Percentiles rank a stretch among this genome's conserved stretches.
Evolutionary conservation across 2,888 invertebrate genomes (phyloP).

Genomic region (Cyrtodaria siliqua): DNA sequence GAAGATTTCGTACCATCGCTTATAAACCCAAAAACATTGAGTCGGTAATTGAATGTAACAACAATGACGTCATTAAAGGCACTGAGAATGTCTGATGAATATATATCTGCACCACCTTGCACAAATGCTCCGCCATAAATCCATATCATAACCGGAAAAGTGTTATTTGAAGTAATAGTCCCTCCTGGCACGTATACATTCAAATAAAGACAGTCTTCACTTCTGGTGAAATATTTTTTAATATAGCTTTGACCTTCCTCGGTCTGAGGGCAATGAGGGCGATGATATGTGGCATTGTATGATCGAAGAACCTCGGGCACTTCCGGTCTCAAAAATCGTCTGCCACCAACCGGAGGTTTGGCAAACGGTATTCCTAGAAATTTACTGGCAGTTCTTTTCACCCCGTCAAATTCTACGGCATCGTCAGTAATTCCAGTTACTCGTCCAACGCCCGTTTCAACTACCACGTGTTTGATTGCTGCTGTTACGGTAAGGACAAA

Average conservation of each 20-base stretch:
- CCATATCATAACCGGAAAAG: constrained; percentile 94
- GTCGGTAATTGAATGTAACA: constrained; percentile 97
- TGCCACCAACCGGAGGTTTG: constrained; percentile 34
- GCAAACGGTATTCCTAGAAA: constrained; percentile 59
- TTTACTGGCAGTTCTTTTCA: background rate
- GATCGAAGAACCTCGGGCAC: background rate
- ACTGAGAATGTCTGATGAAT: constrained; percentile 89
- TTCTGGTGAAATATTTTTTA: constrained; percentile 86
- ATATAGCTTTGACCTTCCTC: constrained; percentile 9
- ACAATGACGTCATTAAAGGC: constrained; percentile 96
- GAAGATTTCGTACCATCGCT: constrained; percentile 90
- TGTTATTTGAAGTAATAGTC: constrained; percentile 6
- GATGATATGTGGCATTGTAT: constrained; percentile 45
- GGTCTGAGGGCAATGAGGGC: constrained; percentile 55
- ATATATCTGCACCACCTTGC: constrained; percentile 91
- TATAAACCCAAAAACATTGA: constrained; percentile 96
- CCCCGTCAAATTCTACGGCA: constrained; percentile 21
- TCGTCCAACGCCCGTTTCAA: constrained; percentile 25
- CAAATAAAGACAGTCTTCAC: constrained; percentile 97
- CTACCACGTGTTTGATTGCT: no score
- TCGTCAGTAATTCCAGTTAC: constrained; percentile 25
- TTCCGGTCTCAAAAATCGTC: constrained; percentile 37
- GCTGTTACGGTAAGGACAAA: no score
- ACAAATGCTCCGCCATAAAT: constrained; percentile 97
- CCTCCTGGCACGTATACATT: constrained; percentile 95